Percentiles rank a stretch among this genome's conserved stretches.
Conservation (phyloP, 1,140 invertebrate species). For the Zaprionus ghesquierei region DNA sequence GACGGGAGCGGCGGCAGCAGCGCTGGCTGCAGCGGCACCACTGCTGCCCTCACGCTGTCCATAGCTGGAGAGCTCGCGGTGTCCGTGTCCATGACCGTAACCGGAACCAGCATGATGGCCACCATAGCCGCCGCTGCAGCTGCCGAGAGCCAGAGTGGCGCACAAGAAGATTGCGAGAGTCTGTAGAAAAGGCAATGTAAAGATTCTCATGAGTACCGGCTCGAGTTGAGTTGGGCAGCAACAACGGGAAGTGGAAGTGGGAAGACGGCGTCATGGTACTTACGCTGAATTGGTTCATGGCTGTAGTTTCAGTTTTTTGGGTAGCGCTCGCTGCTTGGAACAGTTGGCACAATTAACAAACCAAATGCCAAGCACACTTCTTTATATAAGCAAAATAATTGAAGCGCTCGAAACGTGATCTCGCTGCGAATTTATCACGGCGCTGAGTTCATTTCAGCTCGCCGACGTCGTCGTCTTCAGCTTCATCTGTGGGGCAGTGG, state of each 20-base stretch:
- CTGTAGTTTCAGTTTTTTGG: slow-evolving; percentile 45
- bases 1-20: slow-evolving; percentile 47
- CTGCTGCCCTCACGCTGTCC: slow-evolving; percentile 35
- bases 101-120: neutral
- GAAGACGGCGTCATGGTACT: slow-evolving; percentile 46
- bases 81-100: slow-evolving; percentile 27
- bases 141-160: slow-evolving; percentile 57
- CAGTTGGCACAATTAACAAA: slow-evolving; percentile 80
- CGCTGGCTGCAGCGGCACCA: slow-evolving; percentile 48
- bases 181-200: slow-evolving; percentile 13
- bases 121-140: slow-evolving; percentile 41
- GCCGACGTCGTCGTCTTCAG: slow-evolving; percentile 18
- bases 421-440: slow-evolving; percentile 72
- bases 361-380: slow-evolving; percentile 73
- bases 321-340: slow-evolving; percentile 59
- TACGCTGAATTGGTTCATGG: slow-evolving; percentile 77
- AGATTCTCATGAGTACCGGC: neutral
- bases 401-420: slow-evolving; percentile 74
- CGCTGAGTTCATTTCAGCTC: slow-evolving; percentile 21
- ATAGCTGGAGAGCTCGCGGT: slow-evolving; percentile 27
- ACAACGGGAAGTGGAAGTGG: slow-evolving; percentile 28
- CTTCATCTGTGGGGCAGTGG: slow-evolving; percentile 3
- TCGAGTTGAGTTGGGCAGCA: neutral
- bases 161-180: slow-evolving; percentile 60
- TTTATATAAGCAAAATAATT: slow-evolving; percentile 78